Conservation (phyloP, 2,797 vertebrate genomes). For the Lacerta bilineata region DNA sequence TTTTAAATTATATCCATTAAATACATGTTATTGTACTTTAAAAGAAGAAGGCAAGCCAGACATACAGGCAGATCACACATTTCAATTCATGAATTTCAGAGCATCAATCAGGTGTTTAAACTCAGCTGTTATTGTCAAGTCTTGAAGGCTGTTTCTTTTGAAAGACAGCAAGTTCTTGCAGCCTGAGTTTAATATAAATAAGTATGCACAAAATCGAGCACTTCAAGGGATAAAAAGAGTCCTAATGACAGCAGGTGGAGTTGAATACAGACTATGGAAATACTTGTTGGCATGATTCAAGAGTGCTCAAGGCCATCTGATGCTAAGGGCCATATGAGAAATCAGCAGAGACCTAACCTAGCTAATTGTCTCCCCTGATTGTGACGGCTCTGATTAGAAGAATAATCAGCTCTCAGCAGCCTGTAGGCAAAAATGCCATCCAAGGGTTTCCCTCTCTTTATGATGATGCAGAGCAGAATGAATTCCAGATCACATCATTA, state of each 20-base stretch:
- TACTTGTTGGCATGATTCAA: slow-evolving; percentile 75
- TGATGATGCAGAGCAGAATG: slow-evolving; percentile 56
- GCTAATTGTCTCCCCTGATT: slow-evolving; percentile 80
- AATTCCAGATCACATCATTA: slow-evolving; percentile 68
- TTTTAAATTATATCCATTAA: slow-evolving; percentile 8
- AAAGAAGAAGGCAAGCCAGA: slow-evolving; percentile 1
- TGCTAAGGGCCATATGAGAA: slow-evolving; percentile 65
- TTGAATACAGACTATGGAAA: slow-evolving; percentile 67
- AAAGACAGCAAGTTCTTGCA: slow-evolving; percentile 45
- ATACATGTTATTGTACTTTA: too few relatives aligned
- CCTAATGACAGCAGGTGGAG: slow-evolving; percentile 66
- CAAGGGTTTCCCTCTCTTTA: slow-evolving; percentile 40
- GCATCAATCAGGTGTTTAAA: slow-evolving; percentile 52
- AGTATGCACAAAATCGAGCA: slow-evolving; percentile 54
- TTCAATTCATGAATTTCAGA: slow-evolving; percentile 50
- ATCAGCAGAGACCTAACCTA: slow-evolving; percentile 78
- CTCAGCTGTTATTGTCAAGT: slow-evolving; percentile 22
- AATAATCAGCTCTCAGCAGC: slow-evolving; percentile 79
- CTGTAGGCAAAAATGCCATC: slow-evolving; percentile 73
- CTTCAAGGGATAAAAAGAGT: slow-evolving; percentile 58
- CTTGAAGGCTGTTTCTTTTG: slow-evolving; percentile 57
- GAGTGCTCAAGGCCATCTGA: slow-evolving; percentile 76
- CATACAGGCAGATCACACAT: background rate
- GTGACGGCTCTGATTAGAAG: slow-evolving; percentile 79
- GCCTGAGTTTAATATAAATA: slow-evolving; percentile 60